These are phyloP conservation scores for Caenorhabditis becei DNA, from an alignment of 2,888 invertebrate species.

Conservation along the genomic window DNA sequence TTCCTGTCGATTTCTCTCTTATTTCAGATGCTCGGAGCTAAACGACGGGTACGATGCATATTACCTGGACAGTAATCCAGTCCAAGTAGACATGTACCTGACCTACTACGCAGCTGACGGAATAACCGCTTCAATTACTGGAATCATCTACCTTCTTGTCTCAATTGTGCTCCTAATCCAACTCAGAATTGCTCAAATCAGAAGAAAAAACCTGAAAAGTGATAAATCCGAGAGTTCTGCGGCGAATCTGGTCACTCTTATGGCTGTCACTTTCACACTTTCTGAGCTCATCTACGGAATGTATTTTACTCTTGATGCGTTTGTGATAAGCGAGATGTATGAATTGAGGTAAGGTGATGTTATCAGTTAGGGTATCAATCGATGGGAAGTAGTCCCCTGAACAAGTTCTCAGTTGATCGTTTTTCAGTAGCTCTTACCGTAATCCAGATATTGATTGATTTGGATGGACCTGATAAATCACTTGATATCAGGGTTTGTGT, in stretches of 20 bases:
- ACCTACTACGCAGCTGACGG: background rate
- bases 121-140: background rate
- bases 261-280: slow-evolving; percentile 1
- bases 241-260: background rate
- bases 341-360: too few species aligned
- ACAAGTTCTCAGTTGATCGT: background rate
- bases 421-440: too few species aligned
- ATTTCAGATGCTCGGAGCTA: too few species aligned
- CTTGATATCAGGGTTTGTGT: too few species aligned
- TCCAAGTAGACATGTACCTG: too few species aligned
- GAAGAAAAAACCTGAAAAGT: slow-evolving; percentile 4
- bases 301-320: background rate
- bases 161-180: background rate
- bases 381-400: too few species aligned
- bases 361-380: too few species aligned
- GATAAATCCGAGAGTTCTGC: slow-evolving; percentile 7
- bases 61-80: too few species aligned
- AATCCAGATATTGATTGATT: too few species aligned
- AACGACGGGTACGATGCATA: background rate
- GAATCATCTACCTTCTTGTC: background rate
- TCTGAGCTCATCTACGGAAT: slow-evolving; percentile 4
- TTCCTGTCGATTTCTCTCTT: too few species aligned
- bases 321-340: too few species aligned
- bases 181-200: background rate
- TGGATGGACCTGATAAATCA: too few species aligned